These are phyloP conservation scores for Dendrophyllia cribrosa DNA, from an alignment of 64 coral and sea anemone species.

Conservation along the genomic window DNA sequence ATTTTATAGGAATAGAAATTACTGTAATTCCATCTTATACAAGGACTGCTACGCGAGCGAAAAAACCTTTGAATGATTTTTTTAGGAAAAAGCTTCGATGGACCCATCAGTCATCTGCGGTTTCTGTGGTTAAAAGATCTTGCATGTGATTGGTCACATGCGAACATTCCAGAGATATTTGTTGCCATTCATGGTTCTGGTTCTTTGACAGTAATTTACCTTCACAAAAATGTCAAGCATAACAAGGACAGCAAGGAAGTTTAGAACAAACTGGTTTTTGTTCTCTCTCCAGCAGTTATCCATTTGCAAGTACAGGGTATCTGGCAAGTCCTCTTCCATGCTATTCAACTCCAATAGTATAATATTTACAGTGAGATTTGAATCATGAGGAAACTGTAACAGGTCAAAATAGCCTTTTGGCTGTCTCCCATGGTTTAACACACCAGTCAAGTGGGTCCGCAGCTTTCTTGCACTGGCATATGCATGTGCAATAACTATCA, in stretches of 20 bases:
- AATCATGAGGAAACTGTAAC: conserved; percentile 28
- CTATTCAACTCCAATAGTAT: conserved; percentile 19
- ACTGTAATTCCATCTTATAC: no score
- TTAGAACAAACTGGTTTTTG: conserved; percentile 41
- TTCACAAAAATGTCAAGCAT: conserved; percentile 30
- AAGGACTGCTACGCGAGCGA: no score
- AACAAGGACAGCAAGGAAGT: conserved; percentile 31
- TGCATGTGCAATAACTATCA: background rate
- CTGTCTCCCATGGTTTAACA: conserved; percentile 35
- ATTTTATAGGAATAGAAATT: no score
- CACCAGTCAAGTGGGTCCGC: conserved; percentile 47
- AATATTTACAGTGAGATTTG: conserved; percentile 23
- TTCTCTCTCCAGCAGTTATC: conserved; percentile 59
- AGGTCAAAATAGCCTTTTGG: conserved; percentile 21
- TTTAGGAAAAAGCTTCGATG: no score
- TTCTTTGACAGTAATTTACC: background rate
- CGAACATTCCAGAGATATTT: no score
- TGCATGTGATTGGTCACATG: no score
- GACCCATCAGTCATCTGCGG: no score
- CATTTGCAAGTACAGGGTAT: conserved; percentile 30
- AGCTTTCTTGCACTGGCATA: conserved; percentile 41
- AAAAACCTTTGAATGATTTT: no score
- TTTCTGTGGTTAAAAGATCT: no score
- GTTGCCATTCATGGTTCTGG: no score
- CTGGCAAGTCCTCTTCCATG: conserved; percentile 14